phyloP scores from a whole-genome alignment of 2,888 invertebrate species.

The Lochmaea crataegi region DNA sequence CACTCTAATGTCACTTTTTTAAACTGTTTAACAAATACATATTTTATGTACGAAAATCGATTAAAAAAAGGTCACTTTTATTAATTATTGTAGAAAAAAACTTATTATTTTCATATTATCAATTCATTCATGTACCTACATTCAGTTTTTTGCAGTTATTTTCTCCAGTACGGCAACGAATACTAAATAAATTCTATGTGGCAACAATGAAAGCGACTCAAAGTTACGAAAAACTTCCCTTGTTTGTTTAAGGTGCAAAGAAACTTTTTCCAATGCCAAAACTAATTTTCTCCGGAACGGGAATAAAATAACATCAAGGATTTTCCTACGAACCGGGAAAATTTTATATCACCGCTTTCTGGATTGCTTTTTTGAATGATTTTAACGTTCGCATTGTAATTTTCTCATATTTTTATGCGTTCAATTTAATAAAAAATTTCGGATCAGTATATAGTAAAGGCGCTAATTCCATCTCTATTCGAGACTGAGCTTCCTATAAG shows the following conservation, averaged over 20 bases:
- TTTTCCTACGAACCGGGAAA: slow-evolving; percentile 41
- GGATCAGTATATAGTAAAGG: no score
- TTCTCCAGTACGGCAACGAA: slow-evolving; percentile 1
- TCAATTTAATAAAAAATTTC: slow-evolving; percentile 11
- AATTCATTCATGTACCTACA: background rate
- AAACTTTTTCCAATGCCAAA: slow-evolving; percentile 48
- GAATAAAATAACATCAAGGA: slow-evolving; percentile 52
- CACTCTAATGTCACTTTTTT: no score
- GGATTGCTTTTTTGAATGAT: slow-evolving; percentile 38
- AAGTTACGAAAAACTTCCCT: slow-evolving; percentile 43
- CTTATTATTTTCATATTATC: background rate
- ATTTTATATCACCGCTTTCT: slow-evolving; percentile 44
- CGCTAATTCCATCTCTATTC: no score
- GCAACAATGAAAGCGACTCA: slow-evolving; percentile 35
- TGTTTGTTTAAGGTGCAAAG: slow-evolving; percentile 53
- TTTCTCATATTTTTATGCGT: slow-evolving; percentile 43
- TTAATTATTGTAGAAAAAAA: no score
- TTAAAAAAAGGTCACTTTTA: no score
- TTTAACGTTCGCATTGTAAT: slow-evolving; percentile 46
- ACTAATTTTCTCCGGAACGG: slow-evolving; percentile 52
- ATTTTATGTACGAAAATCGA: no score
- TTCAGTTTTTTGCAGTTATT: background rate
- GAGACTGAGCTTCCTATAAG: no score
- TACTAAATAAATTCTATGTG: slow-evolving; percentile 25
- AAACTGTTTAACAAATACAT: no score